Evolutionary conservation across 2,888 invertebrate species (phyloP).

Genomic region (Theretra japonica): DNA sequence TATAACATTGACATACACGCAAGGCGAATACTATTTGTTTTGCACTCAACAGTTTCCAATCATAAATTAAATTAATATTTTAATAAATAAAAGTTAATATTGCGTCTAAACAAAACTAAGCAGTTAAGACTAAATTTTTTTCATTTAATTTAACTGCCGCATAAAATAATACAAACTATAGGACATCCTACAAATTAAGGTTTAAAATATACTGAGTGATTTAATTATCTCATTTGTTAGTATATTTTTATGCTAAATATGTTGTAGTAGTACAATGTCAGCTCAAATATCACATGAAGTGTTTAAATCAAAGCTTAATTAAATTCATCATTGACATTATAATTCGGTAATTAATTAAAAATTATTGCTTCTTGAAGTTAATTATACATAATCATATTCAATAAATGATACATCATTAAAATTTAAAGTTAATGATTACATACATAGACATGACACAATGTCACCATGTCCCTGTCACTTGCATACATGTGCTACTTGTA

Average conservation of each 20-base stretch:
- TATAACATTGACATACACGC: neutral
- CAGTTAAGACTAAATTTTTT: neutral
- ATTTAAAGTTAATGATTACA: no score
- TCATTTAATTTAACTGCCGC: neutral
- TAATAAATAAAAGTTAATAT: constrained; percentile 12
- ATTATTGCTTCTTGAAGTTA: no score
- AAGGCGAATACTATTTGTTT: no score
- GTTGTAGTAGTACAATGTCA: neutral
- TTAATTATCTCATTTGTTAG: neutral
- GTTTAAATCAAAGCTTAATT: no score
- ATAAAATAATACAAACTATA: neutral
- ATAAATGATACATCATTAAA: no score
- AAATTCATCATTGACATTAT: no score
- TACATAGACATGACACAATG: no score
- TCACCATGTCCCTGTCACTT: no score
- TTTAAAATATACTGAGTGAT: constrained; percentile 20
- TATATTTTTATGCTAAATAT: neutral
- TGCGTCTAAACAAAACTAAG: neutral
- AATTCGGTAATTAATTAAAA: no score
- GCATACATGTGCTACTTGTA: no score
- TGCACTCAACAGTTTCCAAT: neutral
- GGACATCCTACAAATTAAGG: constrained; percentile 4
- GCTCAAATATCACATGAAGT: neutral
- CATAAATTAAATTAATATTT: constrained; percentile 1
- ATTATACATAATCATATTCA: no score